Evolutionary conservation across 1,140 invertebrate species (phyloP), one percentile per base, ranked within the genome.

Genomic region (Drosophila parabipectinata): DNA sequence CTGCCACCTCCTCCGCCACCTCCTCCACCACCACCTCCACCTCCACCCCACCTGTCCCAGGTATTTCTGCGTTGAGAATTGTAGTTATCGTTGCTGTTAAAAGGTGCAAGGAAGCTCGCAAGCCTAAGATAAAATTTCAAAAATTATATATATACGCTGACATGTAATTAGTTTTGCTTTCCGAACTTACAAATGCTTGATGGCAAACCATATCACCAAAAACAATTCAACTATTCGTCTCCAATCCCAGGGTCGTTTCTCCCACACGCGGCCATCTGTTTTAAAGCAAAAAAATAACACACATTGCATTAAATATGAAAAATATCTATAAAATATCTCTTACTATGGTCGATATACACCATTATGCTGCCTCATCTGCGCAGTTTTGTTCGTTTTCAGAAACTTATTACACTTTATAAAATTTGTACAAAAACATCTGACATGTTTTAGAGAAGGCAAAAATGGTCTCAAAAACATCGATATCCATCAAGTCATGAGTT

Each of bases 201-300:
- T 60, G 15, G 81, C 26, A 18, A 67, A 83, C 83, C 83, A 88
- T 8, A 88, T 59, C 6, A 63, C 72, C 3, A 77, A 10, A 37
- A 88, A 88, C 10, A 88, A 75, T 50, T 69, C 79, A n/a, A 83
- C 56, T 28, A 88, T 45, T 8, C 83, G 76, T 21, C 54, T 60
- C 63, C 61, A 77, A 45, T 88, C 84, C 83, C 83, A 88, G 61
- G 83, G 83, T 53, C 83, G 83, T 48, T 79, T 79, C 45, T 88
- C 83, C 72, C 83, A 88, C n/a, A 88, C 72, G n/a, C 79, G 79
- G 75, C 83, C 83, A 83, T 68, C 83, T 88, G 12, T 1, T 60
- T 21, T 21, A 3, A 21, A 21, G 21, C 21, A 21, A 58, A 32
- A 10, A 45, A 0, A 30, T 26, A n/a, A 3, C 3, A 28, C 1